These are phyloP conservation scores for Etheostoma spectabile DNA, from an alignment of 2,113 vertebrate genomes.

Conservation along the genomic window DNA sequence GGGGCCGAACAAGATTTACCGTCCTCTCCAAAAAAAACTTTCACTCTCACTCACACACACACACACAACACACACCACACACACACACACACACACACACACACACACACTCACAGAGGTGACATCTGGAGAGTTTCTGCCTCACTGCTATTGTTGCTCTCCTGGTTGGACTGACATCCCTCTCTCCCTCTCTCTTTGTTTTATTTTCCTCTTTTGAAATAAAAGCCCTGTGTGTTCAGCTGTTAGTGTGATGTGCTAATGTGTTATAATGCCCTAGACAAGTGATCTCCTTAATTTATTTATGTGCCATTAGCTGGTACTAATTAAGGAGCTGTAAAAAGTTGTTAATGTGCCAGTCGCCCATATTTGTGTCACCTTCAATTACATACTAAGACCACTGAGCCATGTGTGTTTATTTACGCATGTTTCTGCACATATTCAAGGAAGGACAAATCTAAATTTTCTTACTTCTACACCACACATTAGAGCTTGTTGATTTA, in stretches of 20 bases:
- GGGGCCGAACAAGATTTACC: constrained; percentile 30
- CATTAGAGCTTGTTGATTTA: no score
- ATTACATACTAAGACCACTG: constrained; percentile 65
- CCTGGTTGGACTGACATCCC: constrained; percentile 36
- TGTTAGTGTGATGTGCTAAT: constrained; percentile 30
- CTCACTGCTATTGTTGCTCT: constrained; percentile 42
- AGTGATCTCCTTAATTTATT: constrained; percentile 49
- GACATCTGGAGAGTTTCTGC: constrained; percentile 69
- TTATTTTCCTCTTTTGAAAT: constrained; percentile 1
- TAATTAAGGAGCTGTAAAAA: constrained; percentile 48
- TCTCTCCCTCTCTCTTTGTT: not conserved
- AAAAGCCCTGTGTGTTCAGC: constrained; percentile 17
- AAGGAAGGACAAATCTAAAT: not conserved
- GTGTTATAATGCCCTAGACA: constrained; percentile 35
- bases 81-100: constrained; percentile 10
- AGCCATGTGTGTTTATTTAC: constrained; percentile 27
- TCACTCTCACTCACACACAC: constrained; percentile 2
- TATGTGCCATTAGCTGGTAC: constrained; percentile 38
- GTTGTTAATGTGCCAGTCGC: constrained; percentile 38
- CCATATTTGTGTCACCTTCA: constrained; percentile 64
- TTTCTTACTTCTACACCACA: not conserved
- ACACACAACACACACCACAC: constrained; percentile 1
- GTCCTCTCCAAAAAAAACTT: not conserved
- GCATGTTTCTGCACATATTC: constrained; percentile 11
- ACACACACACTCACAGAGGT: constrained; percentile 17